Evolutionary conservation across 2,797 vertebrate species (phyloP), one percentile per base, ranked within the genome.

Genomic region (Diceros bicornis): DNA sequence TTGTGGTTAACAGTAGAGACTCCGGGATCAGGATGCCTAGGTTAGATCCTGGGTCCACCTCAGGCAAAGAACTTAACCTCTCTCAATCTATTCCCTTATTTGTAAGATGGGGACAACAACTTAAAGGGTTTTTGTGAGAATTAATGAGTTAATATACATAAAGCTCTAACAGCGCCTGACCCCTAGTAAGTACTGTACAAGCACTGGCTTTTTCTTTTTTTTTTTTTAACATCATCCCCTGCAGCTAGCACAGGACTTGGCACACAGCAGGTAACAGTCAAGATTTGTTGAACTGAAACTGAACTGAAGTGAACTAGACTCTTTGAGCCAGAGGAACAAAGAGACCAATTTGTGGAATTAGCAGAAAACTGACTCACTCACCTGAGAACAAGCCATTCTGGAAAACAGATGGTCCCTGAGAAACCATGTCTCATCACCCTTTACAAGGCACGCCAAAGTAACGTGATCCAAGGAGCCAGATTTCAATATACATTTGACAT

Each of bases 331-430:
- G 44, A 89, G n/a, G 57, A 62, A 92, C 16, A 77, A 96, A 95
- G 2, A 62, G 16, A 47, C 18, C 62, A 85, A 92, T 57, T 21
- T 91, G 37, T 41, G 41, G 69, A 89, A 88, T 85, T 50, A 78
- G 34, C 47, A 91, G 92, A 90, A 94, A 87, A 85, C 9, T 4
- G 55, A 82, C 57, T 85, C 37, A n/a, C 29, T 93, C 6, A 82
- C 59, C 82, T 86, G 61, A 91, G 32, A 94, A 96, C 6, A 94
- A 81, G 41, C 3, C 69, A 61, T 77, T 75, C 84, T 71, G 61
- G 71, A 94, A 96, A 97, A 93, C 0, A 97, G 66, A 25, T 82
- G 4, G 68, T 82, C 34, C 21, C 71, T 66, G 44, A 62, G 74
- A 96, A 86, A 71, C 29, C 34, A 64, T 95, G 87, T 75, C 71